These are phyloP conservation scores for Tenualosa thibaudeaui DNA, from an alignment of 2,797 vertebrate genomes.

Conservation along the genomic window DNA sequence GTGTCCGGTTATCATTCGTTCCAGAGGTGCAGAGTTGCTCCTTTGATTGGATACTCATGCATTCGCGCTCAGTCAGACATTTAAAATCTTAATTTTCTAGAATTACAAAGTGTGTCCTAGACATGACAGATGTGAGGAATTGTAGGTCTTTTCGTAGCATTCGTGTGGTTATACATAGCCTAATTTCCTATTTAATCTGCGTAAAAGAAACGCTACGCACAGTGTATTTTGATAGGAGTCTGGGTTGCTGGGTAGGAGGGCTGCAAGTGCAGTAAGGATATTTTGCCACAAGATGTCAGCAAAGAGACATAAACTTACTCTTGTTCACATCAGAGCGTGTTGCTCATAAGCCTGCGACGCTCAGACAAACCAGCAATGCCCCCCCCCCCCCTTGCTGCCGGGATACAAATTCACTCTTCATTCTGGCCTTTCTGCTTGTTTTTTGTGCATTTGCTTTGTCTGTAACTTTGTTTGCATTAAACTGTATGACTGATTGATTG, in stretches of 20 bases:
- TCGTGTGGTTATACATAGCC: not conserved
- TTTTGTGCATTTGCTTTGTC: no score
- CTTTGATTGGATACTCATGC: not conserved
- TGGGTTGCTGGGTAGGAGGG: not conserved
- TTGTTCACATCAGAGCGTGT: no score
- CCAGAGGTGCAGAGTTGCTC: not conserved
- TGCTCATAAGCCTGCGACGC: no score
- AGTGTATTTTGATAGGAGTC: not conserved
- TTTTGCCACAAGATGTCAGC: not conserved
- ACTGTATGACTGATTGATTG: no score
- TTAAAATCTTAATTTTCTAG: not conserved
- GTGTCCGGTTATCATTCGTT: not conserved
- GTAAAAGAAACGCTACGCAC: not conserved
- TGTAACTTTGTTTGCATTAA: no score
- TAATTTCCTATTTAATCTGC: not conserved
- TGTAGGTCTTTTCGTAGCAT: not conserved
- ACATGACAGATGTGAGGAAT: no score
- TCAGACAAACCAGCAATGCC: no score
- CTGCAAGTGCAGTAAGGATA: not conserved
- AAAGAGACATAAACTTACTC: not conserved
- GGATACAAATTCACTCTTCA: no score
- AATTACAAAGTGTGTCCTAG: no score
- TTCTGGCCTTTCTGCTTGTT: no score
- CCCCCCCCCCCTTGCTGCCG: no score
- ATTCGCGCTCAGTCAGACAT: not conserved